Evolutionary conservation across 2,888 invertebrate species (phyloP), one percentile per base, ranked within the genome.

Genomic region (Nomada ferruginata): DNA sequence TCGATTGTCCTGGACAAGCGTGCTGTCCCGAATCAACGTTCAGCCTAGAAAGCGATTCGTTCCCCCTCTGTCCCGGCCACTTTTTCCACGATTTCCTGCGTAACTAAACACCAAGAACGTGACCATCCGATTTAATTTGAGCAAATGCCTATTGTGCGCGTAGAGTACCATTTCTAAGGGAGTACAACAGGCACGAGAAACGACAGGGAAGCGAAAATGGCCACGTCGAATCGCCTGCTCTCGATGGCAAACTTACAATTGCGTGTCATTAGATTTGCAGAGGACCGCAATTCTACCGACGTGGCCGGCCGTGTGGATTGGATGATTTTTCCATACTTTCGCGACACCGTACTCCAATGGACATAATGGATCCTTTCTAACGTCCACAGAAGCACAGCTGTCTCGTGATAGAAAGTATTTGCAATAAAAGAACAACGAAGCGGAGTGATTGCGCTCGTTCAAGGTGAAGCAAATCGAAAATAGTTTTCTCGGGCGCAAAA

Each of bases 221-320:
- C 61, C 20, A 61, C 53, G 26, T 26, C 42, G 61, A 66, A 47
- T 81, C 78, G 75, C 70, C 65, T 76, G 81, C 26, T 60, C 20
- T 61, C 44, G 64, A 72, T 29, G 23, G 60, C 64, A 44, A 75
- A 55, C 72, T 75, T 57, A 75, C 76, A 76, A 84, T 81, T 84
- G 71, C 53, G 15, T 74, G 55, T 69, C 63, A 64, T 79, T 74
- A 75, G 68, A 79, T 74, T 78, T 36, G 47, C 63, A 52, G 66
- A 60, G 77, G 66, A 69, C 61, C 64, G 84, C 69, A 68, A 76
- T 82, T 65, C 61, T 42, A 10, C 1, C 36, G n/a, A 36, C 29
- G 59, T 44, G 13, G 29, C 63, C 20, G 60, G 5, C 36, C 36
- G 36, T 36, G 7, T 36, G 36, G 9, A 36, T 36, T 36, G 36